Conservation (phyloP, 2,113 vertebrate genomes). For the Alexandromys fortis region DNA sequence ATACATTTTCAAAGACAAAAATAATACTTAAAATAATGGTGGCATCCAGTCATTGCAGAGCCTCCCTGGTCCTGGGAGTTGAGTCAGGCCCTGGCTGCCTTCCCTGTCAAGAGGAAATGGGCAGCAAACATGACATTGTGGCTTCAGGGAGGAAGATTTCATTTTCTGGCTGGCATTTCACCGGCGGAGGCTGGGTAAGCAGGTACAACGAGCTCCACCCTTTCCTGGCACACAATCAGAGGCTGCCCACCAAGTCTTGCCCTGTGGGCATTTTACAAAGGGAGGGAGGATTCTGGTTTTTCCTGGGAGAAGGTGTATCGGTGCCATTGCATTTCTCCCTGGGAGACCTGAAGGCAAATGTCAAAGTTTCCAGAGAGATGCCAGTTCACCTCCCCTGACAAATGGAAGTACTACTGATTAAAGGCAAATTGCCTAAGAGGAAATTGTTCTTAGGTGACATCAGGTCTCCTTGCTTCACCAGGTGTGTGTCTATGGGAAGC, state of each 20-base stretch:
- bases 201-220: neutral
- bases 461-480: neutral
- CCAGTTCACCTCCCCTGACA: constrained; percentile 9
- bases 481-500: neutral
- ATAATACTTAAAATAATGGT: neutral
- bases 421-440: neutral
- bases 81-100: neutral
- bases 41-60: neutral
- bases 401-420: neutral
- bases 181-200: neutral
- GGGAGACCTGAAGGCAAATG: neutral
- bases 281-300: neutral
- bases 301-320: neutral
- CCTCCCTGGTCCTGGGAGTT: no score
- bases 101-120: neutral
- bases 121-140: neutral
- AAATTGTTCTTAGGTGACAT: neutral
- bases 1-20: neutral
- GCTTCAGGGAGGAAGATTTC: neutral
- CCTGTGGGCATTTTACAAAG: neutral
- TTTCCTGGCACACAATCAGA: neutral
- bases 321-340: neutral
- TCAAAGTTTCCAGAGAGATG: neutral
- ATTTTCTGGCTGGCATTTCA: neutral
- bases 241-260: neutral